Evolutionary conservation across 2,113 vertebrate genomes (phyloP).

Genomic region (Uria aalge): DNA sequence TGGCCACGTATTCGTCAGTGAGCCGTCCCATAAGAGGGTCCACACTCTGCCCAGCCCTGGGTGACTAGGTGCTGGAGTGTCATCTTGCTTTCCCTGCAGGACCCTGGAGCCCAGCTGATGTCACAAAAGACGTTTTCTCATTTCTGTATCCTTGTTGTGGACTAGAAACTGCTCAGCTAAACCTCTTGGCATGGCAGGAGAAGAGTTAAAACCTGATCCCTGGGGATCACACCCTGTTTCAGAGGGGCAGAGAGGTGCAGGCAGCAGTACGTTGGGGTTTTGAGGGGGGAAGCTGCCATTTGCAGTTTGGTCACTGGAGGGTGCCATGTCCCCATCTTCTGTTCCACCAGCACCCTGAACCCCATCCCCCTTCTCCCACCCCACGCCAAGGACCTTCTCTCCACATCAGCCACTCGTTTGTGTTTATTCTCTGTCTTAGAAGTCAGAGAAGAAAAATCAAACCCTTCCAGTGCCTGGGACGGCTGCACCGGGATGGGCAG

Average conservation of each 20-base stretch:
- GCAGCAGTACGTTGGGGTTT: neutral
- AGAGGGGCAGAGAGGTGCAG: neutral
- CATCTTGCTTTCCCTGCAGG: neutral
- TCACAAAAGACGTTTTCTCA: neutral
- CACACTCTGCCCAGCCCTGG: neutral
- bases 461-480: neutral
- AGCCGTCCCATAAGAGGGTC: neutral
- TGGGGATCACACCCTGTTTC: fast-evolving
- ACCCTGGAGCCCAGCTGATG: fast-evolving
- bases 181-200: neutral
- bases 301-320: conserved; percentile 36
- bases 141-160: neutral
- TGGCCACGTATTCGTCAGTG: fast-evolving
- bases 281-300: neutral
- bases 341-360: neutral
- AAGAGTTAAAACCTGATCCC: neutral
- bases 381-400: neutral
- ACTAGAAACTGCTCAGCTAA: neutral
- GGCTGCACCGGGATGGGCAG: fast-evolving
- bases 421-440: neutral
- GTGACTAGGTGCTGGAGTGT: fast-evolving
- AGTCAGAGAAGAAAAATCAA: neutral
- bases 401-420: fast-evolving
- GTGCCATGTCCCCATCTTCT: conserved; percentile 1
- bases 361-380: neutral